Evolutionary conservation across 2,113 vertebrate species (phyloP).

Genomic region (Eurystomus gularis): DNA sequence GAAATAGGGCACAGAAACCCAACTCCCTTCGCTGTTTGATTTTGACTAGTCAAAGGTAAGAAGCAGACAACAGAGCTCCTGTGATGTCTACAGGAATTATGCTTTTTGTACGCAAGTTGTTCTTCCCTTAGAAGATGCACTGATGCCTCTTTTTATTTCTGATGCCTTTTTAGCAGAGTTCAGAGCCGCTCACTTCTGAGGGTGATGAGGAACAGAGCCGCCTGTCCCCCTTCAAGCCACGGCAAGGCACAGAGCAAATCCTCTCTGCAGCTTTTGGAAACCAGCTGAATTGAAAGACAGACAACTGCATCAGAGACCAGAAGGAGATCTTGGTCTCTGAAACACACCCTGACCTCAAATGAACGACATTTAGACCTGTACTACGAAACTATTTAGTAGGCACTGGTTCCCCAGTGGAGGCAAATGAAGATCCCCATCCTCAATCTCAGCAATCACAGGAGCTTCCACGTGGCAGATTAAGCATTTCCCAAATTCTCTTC

Average conservation of each 20-base stretch:
- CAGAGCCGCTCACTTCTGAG: accelerated
- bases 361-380: not conserved
- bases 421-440: not conserved
- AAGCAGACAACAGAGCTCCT: not conserved
- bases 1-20: not conserved
- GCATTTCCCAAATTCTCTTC: not conserved
- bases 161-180: not conserved
- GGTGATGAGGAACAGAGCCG: accelerated
- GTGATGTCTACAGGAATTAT: not conserved
- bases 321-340: not conserved
- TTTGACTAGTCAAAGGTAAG: not conserved
- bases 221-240: accelerated
- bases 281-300: not conserved
- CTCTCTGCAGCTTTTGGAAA: not conserved
- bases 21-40: not conserved
- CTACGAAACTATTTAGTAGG: not conserved
- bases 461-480: not conserved
- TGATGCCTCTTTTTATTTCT: not conserved
- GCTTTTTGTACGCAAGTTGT: not conserved
- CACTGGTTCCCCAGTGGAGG: not conserved
- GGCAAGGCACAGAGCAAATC: accelerated
- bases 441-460: not conserved
- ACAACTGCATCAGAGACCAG: not conserved
- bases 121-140: not conserved
- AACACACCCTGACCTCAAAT: accelerated